Evolutionary conservation across 2,888 invertebrate genomes (phyloP).

Genomic region (Cacoxenus indagator): DNA sequence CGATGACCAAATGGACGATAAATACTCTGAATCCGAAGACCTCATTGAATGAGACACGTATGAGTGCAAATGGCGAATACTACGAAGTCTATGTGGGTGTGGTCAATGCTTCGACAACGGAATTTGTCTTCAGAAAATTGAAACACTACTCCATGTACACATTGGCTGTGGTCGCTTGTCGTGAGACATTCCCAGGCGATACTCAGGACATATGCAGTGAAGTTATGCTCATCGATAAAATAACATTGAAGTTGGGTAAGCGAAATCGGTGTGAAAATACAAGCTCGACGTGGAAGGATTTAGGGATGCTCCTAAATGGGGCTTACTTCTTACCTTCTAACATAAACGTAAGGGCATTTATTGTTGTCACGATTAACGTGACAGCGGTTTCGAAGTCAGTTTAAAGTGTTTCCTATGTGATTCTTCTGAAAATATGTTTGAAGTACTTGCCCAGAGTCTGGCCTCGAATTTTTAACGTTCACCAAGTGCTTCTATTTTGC

Average conservation of each 20-base stretch:
- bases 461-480: too few species aligned
- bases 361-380: too few species aligned
- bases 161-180: conserved; percentile 83
- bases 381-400: too few species aligned
- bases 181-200: conserved; percentile 70
- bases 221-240: conserved; percentile 70
- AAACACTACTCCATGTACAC: conserved; percentile 85
- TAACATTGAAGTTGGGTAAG: conserved; percentile 72
- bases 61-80: conserved; percentile 41
- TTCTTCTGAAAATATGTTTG: too few species aligned
- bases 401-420: too few species aligned
- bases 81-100: conserved; percentile 45
- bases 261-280: background rate
- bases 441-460: too few species aligned
- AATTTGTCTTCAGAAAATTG: conserved; percentile 75
- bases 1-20: conserved; percentile 32
- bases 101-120: conserved; percentile 64
- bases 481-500: too few species aligned
- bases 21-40: conserved; percentile 12
- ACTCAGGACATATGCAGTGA: conserved; percentile 72
- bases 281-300: too few species aligned
- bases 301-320: too few species aligned
- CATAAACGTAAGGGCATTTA: too few species aligned
- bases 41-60: conserved; percentile 59
- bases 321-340: too few species aligned